Conservation (phyloP, 2,888 invertebrate genomes). For the Spialia ferax region DNA sequence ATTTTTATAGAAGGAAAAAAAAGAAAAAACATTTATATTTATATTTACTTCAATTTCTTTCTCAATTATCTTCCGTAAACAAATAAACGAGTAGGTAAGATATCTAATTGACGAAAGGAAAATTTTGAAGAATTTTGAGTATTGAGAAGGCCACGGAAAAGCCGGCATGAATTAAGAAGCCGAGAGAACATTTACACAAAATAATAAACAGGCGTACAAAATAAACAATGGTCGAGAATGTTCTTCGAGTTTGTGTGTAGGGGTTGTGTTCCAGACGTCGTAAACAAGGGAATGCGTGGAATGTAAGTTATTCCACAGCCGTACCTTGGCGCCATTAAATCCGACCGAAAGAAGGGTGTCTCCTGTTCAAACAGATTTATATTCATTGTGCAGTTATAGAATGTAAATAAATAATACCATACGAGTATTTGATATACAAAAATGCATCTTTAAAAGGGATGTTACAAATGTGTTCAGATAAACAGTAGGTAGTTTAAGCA, state of each 20-base stretch:
- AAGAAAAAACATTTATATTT: too few relatives aligned
- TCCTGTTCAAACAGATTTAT: constrained; percentile 13
- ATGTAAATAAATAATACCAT: too few relatives aligned
- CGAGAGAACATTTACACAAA: not conserved
- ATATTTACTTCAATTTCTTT: not conserved
- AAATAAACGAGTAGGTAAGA: too few relatives aligned
- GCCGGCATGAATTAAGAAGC: not conserved
- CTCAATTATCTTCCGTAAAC: not conserved
- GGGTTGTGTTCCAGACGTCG: constrained; percentile 7
- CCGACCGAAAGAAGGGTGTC: not conserved
- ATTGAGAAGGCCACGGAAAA: not conserved
- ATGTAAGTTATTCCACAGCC: not conserved
- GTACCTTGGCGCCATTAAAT: constrained; percentile 1
- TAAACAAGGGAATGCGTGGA: constrained; percentile 2
- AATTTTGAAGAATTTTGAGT: not conserved
- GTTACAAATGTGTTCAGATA: not conserved
- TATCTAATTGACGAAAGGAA: not conserved
- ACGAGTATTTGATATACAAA: not conserved
- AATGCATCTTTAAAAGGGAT: not conserved
- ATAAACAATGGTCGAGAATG: constrained; percentile 5
- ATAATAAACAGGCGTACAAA: not conserved
- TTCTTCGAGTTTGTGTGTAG: not conserved
- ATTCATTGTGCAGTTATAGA: constrained; percentile 5
- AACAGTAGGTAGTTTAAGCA: too few relatives aligned
- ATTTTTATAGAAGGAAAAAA: too few relatives aligned